Evolutionary conservation across 2,888 invertebrate species (phyloP).

Genomic region (Drosophila cracens): DNA sequence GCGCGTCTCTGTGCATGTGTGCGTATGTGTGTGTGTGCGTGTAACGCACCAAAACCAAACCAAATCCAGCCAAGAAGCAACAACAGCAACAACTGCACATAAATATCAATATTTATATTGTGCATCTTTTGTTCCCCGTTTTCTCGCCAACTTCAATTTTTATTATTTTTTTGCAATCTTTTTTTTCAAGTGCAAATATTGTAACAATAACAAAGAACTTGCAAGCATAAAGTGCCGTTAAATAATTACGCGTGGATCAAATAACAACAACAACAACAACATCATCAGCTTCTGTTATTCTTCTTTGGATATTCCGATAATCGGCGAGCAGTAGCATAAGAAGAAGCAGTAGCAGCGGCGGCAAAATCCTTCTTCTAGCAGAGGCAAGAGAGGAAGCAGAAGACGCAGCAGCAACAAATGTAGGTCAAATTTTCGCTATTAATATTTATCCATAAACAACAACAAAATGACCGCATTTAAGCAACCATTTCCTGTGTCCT

Average conservation of each 20-base stretch:
- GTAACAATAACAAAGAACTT: slow-evolving; percentile 35
- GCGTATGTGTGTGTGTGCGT: slow-evolving; percentile 35
- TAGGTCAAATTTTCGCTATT: slow-evolving; percentile 49
- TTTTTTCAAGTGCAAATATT: slow-evolving; percentile 54
- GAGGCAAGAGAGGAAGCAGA: slow-evolving; percentile 4
- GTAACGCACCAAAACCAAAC: slow-evolving; percentile 28
- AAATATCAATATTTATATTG: slow-evolving; percentile 29
- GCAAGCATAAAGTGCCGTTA: slow-evolving; percentile 49
- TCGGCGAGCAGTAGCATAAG: background rate
- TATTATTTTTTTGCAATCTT: slow-evolving; percentile 48
- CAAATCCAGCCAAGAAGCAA: slow-evolving; percentile 23
- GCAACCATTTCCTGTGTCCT: slow-evolving; percentile 14
- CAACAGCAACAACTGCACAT: slow-evolving; percentile 29
- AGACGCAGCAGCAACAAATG: slow-evolving; percentile 42
- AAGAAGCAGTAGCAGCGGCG: slow-evolving; percentile 6
- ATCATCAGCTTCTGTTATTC: slow-evolving; percentile 10
- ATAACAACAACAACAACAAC: slow-evolving; percentile 2
- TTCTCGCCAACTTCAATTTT: slow-evolving; percentile 3
- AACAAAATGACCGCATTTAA: background rate
- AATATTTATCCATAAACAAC: slow-evolving; percentile 19
- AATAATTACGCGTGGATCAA: slow-evolving; percentile 40
- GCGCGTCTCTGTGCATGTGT: slow-evolving; percentile 18
- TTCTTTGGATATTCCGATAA: slow-evolving; percentile 6
- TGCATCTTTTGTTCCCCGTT: slow-evolving; percentile 26
- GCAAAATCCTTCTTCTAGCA: background rate